Conservation (phyloP, 2,797 vertebrate species). For the Sebastes taczanowskii region DNA sequence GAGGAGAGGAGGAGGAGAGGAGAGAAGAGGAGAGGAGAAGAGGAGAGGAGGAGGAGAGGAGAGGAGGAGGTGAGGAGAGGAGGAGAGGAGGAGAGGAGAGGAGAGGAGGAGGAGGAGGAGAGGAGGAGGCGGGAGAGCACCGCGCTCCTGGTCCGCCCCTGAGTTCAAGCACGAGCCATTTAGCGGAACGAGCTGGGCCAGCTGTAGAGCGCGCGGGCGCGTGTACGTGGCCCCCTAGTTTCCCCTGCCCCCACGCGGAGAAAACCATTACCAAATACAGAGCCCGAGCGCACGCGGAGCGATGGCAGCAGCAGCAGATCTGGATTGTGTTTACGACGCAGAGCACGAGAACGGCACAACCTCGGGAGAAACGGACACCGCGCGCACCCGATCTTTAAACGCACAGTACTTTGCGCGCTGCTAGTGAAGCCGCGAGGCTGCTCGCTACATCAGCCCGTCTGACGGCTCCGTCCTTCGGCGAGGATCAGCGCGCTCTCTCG, state of each 20-base stretch:
- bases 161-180: slow-evolving; percentile 77
- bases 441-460: background rate
- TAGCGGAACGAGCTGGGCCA: slow-evolving; percentile 69
- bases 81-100: slow-evolving; percentile 18
- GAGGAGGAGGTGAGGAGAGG: background rate
- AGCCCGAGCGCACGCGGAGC: slow-evolving; percentile 65
- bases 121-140: slow-evolving; percentile 59
- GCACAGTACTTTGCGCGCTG: slow-evolving; percentile 26
- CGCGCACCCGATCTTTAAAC: slow-evolving; percentile 45
- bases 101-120: background rate
- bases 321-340: slow-evolving; percentile 65
- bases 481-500: background rate
- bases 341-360: slow-evolving; percentile 53
- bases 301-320: slow-evolving; percentile 60
- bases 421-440: slow-evolving; percentile 16
- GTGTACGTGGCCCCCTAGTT: slow-evolving; percentile 38
- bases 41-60: rapidly evolving
- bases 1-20: too few species aligned
- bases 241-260: slow-evolving; percentile 41
- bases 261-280: slow-evolving; percentile 54
- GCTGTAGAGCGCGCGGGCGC: slow-evolving; percentile 70
- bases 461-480: background rate
- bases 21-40: too few species aligned
- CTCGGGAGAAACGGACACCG: slow-evolving; percentile 39
- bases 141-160: slow-evolving; percentile 76